Evolutionary conservation across 2,113 vertebrate species (phyloP).

Genomic region (Brachyistius frenatus): DNA sequence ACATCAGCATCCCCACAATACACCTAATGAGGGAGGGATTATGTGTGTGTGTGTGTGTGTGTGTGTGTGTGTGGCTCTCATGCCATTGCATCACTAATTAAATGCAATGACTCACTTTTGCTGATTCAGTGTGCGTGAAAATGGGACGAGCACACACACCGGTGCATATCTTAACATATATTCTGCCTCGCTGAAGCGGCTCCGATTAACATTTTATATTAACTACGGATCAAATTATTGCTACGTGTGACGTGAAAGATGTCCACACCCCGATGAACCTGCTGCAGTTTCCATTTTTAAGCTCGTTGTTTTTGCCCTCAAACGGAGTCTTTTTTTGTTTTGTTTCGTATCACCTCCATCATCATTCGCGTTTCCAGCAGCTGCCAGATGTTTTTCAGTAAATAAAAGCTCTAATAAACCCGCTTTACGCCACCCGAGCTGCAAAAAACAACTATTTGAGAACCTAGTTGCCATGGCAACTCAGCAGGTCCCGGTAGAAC

Average conservation of each 20-base stretch:
- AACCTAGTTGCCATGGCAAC: too few species aligned
- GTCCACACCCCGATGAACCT: neutral
- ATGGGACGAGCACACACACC: neutral
- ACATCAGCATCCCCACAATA: slow-evolving; percentile 87
- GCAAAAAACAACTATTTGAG: neutral
- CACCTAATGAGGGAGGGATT: slow-evolving; percentile 84
- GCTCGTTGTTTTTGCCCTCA: neutral
- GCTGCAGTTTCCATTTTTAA: neutral
- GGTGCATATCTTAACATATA: slow-evolving; percentile 7
- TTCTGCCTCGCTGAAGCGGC: neutral
- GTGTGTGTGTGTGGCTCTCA: slow-evolving; percentile 57
- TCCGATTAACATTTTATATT: neutral
- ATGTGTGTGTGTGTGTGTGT: slow-evolving; percentile 53
- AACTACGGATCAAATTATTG: neutral
- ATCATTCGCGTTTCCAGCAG: neutral
- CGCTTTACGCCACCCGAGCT: neutral
- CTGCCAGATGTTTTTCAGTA: neutral
- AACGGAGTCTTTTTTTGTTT: neutral
- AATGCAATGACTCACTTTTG: slow-evolving; percentile 73
- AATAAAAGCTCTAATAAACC: neutral
- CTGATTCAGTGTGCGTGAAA: slow-evolving; percentile 69
- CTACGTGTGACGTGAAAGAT: neutral
- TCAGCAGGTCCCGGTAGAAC: too few species aligned
- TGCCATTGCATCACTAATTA: slow-evolving; percentile 81
- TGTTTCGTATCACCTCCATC: neutral